Evolutionary conservation across 1,140 invertebrate genomes (phyloP).

Genomic region (Palaemon carinicauda): DNA sequence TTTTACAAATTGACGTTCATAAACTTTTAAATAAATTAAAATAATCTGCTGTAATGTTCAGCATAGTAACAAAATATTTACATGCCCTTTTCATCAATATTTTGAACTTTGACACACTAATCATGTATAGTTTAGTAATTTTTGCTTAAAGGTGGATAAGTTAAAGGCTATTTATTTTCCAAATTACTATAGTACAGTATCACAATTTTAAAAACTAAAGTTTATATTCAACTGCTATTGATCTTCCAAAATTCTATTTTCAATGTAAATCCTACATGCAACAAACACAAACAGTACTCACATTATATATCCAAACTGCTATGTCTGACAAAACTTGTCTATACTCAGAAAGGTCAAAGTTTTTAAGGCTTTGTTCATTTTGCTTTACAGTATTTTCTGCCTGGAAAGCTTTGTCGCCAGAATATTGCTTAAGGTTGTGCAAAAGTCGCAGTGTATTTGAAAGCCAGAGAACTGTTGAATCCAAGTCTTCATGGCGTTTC

Average conservation of each 20-base stretch:
- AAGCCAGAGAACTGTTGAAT: constrained; percentile 88
- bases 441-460: constrained; percentile 86
- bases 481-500: constrained; percentile 82
- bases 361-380: constrained; percentile 90
- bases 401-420: constrained; percentile 89
- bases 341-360: constrained; percentile 93
- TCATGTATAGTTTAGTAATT: too few species aligned
- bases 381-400: constrained; percentile 88
- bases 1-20: too few species aligned
- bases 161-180: too few species aligned
- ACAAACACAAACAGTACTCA: constrained; percentile 45
- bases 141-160: too few species aligned
- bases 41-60: too few species aligned
- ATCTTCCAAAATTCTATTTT: neutral
- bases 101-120: too few species aligned
- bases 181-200: too few species aligned
- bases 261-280: neutral
- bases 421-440: constrained; percentile 95
- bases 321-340: constrained; percentile 83
- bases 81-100: too few species aligned
- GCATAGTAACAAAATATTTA: too few species aligned
- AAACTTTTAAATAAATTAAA: too few species aligned
- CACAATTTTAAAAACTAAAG: too few species aligned
- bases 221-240: too few species aligned
- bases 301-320: constrained; percentile 88